phyloP scores from a whole-genome alignment of 2,797 vertebrate species.

The Furcifer pardalis region DNA sequence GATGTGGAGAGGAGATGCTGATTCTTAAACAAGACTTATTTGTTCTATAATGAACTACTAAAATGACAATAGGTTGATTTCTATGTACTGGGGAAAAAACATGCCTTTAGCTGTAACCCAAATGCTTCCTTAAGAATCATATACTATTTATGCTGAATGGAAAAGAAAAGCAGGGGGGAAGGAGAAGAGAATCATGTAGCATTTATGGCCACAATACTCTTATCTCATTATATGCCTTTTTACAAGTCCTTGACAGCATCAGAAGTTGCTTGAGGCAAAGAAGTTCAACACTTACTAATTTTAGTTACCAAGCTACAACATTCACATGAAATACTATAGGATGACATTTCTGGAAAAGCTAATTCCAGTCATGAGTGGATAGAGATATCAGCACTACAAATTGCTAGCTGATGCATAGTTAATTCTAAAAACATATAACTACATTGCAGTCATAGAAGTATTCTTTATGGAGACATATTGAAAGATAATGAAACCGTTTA shows the following conservation, averaged over 20 bases:
- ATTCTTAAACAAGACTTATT: too few relatives aligned
- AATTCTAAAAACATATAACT: slow-evolving; percentile 51
- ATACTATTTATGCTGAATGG: background rate
- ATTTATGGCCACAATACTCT: slow-evolving; percentile 19
- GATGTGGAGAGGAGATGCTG: too few relatives aligned
- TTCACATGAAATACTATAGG: slow-evolving; percentile 24
- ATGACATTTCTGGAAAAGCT: slow-evolving; percentile 30
- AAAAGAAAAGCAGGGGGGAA: too few relatives aligned
- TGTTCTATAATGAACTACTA: too few relatives aligned
- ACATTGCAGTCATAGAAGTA: slow-evolving; percentile 44
- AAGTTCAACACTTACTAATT: slow-evolving; percentile 29
- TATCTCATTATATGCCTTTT: slow-evolving; percentile 13
- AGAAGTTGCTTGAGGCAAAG: slow-evolving; percentile 9
- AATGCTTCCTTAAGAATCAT: background rate
- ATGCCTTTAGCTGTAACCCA: background rate
- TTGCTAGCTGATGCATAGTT: slow-evolving; percentile 49
- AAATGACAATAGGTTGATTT: too few relatives aligned
- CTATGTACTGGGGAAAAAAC: too few relatives aligned
- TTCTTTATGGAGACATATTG: slow-evolving; percentile 37
- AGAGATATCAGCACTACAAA: slow-evolving; percentile 31
- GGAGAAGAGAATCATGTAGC: background rate
- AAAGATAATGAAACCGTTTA: slow-evolving; percentile 45
- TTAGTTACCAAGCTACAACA: slow-evolving; percentile 16
- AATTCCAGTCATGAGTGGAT: slow-evolving; percentile 43
- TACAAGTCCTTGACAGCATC: slow-evolving; percentile 3